Conservation (phyloP, 2,888 invertebrate genomes). For the Ommatoiulus sabulosus region DNA sequence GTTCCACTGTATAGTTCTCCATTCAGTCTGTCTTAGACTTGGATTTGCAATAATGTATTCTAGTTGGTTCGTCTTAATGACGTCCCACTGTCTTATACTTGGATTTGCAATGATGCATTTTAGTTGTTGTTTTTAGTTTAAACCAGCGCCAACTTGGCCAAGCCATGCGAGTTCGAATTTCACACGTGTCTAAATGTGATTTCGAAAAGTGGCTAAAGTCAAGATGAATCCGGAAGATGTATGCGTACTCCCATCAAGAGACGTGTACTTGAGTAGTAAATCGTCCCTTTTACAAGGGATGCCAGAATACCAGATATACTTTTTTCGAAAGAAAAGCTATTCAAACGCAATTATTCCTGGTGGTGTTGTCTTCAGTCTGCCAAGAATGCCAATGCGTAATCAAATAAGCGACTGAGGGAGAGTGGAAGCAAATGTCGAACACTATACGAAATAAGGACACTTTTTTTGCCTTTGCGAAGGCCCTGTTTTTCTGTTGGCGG, state of each 20-base stretch:
- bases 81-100: neutral
- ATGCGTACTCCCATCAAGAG: neutral
- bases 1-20: neutral
- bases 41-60: neutral
- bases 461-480: neutral
- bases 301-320: neutral
- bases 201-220: neutral
- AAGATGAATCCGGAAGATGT: neutral
- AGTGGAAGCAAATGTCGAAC: neutral
- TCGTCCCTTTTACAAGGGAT: neutral
- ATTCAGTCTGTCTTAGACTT: neutral
- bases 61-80: too few species aligned
- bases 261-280: neutral
- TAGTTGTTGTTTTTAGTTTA: neutral
- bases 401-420: conserved; percentile 6
- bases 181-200: neutral
- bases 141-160: neutral
- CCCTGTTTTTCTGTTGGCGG: neutral
- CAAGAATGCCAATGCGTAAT: conserved; percentile 24
- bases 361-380: conserved; percentile 29
- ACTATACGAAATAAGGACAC: neutral
- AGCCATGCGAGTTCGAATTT: neutral
- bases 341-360: conserved; percentile 30
- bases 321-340: neutral
- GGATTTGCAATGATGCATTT: neutral